Base-by-base conservation (phyloP, 2,113 vertebrate genomes). In the Canis aureus region DNA sequence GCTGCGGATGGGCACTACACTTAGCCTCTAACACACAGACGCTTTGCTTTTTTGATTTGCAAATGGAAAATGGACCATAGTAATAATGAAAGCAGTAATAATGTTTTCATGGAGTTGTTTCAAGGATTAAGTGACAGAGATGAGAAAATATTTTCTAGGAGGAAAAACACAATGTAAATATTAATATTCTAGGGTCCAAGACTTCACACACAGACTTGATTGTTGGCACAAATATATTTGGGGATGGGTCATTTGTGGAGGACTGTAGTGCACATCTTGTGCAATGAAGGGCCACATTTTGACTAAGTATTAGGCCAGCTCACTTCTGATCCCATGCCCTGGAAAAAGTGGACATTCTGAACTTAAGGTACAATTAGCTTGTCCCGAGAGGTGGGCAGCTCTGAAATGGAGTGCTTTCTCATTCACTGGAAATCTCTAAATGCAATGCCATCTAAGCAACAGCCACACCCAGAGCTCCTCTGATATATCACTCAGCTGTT, bases 361-460 rank as follows among this genome's bases (percentile, higher is more conserved):
- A 97, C 60, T 81, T 95, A 67, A 93, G 66, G 84, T 59, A 27
- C 95, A 86, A 87, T 98, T 88, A 91, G 64, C 69, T 91, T 96
- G 51, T 97, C 98, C 92, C 93, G 82, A 92, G 94, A 1, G 60
- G 43, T 1, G 95, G 97, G 89, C 95, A 96, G 43, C 95, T 93
- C 87, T 96, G 88, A 93, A 88, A 89, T 91, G 96, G 97, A 92
- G 60, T 86, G 93, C 84, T 96, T 97, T 97, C 94, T 96, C 66
- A 96, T 97, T 98, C 62, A 51, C 62, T 89, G 74, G 89, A 97
- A 97, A 95, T 93, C 95, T 87, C 60, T 90, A 97, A 81, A 95
- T 96, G 96, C 97, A 98, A 73, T 90, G 88, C 85, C 94, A 66
- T 69, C 96, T 97, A 95, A 95, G 97, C 96, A 97, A 32, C 87